Evolutionary conservation across 2,113 vertebrate genomes (phyloP).

Genomic region (Andinoacara biseriatus): DNA sequence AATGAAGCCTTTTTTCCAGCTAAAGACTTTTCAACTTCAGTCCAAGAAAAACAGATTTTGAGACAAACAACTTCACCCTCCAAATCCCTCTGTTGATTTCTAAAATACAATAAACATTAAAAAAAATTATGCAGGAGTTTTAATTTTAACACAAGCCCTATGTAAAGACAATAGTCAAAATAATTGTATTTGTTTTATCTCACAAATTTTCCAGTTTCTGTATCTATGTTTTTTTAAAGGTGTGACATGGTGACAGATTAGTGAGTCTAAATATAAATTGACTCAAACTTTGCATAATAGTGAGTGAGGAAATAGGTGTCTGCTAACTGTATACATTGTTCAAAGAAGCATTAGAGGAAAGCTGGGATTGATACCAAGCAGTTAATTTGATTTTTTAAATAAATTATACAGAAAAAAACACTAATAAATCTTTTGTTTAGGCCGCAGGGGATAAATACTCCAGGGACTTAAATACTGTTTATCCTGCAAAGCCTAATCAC

Average conservation of each 20-base stretch:
- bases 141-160: not conserved
- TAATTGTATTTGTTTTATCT: not conserved
- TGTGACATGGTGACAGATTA: not conserved
- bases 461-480: slow-evolving; percentile 30
- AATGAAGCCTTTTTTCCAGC: not conserved
- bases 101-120: not conserved
- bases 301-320: not conserved
- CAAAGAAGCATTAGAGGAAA: not conserved
- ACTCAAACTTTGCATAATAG: not conserved
- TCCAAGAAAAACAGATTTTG: slow-evolving; percentile 43
- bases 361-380: not conserved
- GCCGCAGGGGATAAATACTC: slow-evolving; percentile 24
- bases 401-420: not conserved
- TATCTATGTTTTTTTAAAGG: not conserved
- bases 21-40: not conserved
- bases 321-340: not conserved
- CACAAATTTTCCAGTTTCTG: not conserved
- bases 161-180: not conserved
- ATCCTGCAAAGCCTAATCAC: slow-evolving; percentile 37
- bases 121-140: not conserved
- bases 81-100: slow-evolving; percentile 20
- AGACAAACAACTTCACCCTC: not conserved
- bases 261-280: not conserved
- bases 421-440: not conserved
- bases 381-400: not conserved